Percentiles rank a stretch among this genome's conserved stretches.
Conservation (phyloP, 2,888 invertebrate genomes). For the Tridacna gigas region DNA sequence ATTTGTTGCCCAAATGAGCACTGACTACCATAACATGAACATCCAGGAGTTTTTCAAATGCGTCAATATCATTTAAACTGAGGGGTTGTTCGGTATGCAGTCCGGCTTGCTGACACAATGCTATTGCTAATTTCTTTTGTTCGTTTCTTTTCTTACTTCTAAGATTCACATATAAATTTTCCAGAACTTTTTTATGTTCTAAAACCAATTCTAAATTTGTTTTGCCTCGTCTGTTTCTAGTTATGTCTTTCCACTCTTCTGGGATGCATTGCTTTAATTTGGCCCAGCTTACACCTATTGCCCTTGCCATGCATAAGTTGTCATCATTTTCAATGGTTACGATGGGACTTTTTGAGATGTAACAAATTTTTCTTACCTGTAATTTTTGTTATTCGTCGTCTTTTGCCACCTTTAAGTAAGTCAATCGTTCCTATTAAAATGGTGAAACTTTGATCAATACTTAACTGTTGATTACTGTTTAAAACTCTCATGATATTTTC, state of each 20-base stretch:
- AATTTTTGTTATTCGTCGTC: slow-evolving; percentile 29
- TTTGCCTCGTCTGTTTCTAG: slow-evolving; percentile 19
- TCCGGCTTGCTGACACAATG: slow-evolving; percentile 27
- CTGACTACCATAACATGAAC: slow-evolving; percentile 49
- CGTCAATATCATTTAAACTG: slow-evolving; percentile 29
- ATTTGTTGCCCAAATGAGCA: slow-evolving; percentile 38
- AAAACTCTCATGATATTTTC: slow-evolving; percentile 46
- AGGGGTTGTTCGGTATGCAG: slow-evolving; percentile 20
- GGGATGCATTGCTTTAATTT: slow-evolving; percentile 36
- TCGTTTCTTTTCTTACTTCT: neutral
- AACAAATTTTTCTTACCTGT: slow-evolving; percentile 31
- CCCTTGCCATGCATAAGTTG: slow-evolving; percentile 45
- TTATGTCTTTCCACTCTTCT: slow-evolving; percentile 32
- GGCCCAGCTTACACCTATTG: slow-evolving; percentile 43
- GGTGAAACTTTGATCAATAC: slow-evolving; percentile 42
- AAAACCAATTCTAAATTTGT: slow-evolving; percentile 31
- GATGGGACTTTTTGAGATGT: slow-evolving; percentile 17
- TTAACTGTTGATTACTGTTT: slow-evolving; percentile 51
- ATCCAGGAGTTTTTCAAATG: slow-evolving; percentile 32
- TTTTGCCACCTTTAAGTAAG: slow-evolving; percentile 47
- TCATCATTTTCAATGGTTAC: slow-evolving; percentile 51
- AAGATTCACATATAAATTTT: slow-evolving; percentile 22
- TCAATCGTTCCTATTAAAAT: slow-evolving; percentile 44
- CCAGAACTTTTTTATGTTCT: slow-evolving; percentile 30
- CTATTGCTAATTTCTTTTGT: slow-evolving; percentile 31